Evolutionary conservation across 2,888 invertebrate genomes (phyloP), one percentile per base, ranked within the genome.

Genomic region (Drosophila neutralis): DNA sequence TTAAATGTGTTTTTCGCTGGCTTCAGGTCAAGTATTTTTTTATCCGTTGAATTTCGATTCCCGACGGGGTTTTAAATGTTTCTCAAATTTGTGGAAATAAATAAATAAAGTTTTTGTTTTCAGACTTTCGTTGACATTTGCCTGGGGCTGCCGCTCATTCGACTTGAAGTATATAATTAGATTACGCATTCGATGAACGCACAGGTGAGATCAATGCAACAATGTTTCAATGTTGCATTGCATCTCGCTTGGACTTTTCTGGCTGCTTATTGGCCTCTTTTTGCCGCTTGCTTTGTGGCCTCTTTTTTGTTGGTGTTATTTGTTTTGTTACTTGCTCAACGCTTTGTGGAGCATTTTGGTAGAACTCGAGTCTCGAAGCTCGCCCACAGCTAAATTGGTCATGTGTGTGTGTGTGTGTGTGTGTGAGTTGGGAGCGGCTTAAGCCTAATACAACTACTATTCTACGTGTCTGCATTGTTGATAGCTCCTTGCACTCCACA

Each of bases 391-490:
- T 75, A 65, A 75, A 56, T 57, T 72, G 58, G 15, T 6, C 53
- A 33, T 56, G 64, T 61, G 51, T 52, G 51, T 60, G 61, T 48
- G 58, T 35, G 7, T 24, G 24, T 24, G 27, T 27, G 60, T 57
- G 48, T 33, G 49, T 57, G 53, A 52, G 45, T 33, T 27, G 52
- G 42, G 33, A 31, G 45, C 29, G 52, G 60, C 56, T 60, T 64
- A 40, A 59, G 68, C 36, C 69, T 72, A 79, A 79, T 73, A 66
- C 79, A 64, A 74, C 70, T 77, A 77, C 83, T 83, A 76, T 83
- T 74, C 66, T 80, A 81, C 83, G 80, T 83, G 80, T 52, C 52
- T 24, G 71, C 60, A 59, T 35, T 24, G 33, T 15, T 64, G 52
- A 45, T 33, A 45, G 18, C 35, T 48, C 51, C 33, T 36, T 60